Conservation (phyloP, 2,888 invertebrate species). For the Lepidocyrtoides sp. region DNA sequence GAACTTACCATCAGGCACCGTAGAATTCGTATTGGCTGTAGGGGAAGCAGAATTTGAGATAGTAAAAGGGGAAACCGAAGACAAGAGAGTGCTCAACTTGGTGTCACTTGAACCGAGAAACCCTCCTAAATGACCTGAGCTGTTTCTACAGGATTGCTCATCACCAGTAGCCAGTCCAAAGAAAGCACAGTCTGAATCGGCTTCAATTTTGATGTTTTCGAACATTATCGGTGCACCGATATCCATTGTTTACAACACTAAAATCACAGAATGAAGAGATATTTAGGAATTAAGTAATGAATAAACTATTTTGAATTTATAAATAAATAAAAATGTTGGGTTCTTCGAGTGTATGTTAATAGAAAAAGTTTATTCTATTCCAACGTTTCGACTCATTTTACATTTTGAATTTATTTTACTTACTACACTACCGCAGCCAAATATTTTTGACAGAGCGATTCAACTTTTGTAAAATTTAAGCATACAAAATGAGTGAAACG, state of each 20-base stretch:
- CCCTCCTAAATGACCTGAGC: background rate
- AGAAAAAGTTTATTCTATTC: too few species aligned
- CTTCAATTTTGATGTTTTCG: constrained; percentile 79
- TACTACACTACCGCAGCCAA: too few species aligned
- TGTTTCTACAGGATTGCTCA: background rate
- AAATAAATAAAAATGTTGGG: too few species aligned
- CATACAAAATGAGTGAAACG: too few species aligned
- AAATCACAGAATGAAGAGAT: background rate
- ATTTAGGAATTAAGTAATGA: too few species aligned
- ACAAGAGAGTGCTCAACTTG: constrained; percentile 50
- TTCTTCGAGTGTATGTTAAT: too few species aligned
- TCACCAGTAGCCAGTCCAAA: constrained; percentile 61
- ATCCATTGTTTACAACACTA: constrained; percentile 24
- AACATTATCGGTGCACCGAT: constrained; percentile 48
- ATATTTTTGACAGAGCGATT: background rate
- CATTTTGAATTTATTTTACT: too few species aligned
- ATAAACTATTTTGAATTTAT: background rate
- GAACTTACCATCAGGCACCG: background rate
- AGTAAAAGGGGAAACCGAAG: constrained; percentile 55
- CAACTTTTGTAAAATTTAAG: too few species aligned
- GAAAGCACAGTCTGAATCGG: constrained; percentile 75
- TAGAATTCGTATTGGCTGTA: background rate
- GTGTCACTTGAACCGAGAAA: background rate
- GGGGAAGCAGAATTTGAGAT: background rate
- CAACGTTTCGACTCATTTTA: too few species aligned